Percentiles rank a stretch among this genome's conserved stretches.
Evolutionary conservation across 2,797 vertebrate species (phyloP).

Genomic region (Melanotaenia nigrans): DNA sequence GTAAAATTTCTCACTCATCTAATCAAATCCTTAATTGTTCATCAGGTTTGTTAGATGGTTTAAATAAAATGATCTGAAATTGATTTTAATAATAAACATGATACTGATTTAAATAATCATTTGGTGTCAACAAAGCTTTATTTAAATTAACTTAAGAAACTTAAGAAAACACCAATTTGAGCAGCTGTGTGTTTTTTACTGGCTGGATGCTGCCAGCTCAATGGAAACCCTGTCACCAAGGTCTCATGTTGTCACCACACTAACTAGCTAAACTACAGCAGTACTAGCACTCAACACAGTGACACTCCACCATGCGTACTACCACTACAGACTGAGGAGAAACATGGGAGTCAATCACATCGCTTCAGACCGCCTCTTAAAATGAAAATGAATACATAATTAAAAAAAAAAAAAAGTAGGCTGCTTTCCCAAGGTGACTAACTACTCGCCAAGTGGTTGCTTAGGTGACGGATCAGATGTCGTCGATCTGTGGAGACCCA

Average conservation of each 20-base stretch:
- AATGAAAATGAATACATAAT: not conserved
- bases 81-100: not conserved
- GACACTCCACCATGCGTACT: constrained; percentile 54
- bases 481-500: constrained; percentile 74
- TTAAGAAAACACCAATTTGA: not conserved
- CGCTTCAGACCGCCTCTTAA: constrained; percentile 29
- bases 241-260: constrained; percentile 42
- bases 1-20: not conserved
- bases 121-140: not conserved
- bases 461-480: constrained; percentile 71
- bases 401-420: constrained; percentile 11
- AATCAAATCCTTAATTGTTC: no score
- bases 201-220: constrained; percentile 33
- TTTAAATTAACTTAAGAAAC: not conserved
- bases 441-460: constrained; percentile 81
- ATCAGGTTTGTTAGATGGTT: no score
- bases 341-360: constrained; percentile 1
- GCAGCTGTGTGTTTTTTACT: not conserved
- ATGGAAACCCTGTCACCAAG: constrained; percentile 29
- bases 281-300: constrained; percentile 52
- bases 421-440: constrained; percentile 56
- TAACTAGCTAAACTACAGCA: constrained; percentile 31
- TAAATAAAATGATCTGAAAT: no score
- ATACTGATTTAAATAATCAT: not conserved
- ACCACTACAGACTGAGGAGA: constrained; percentile 36